Conservation (phyloP, 1,140 invertebrate species). For the Hyposmocoma kahamanoa region DNA sequence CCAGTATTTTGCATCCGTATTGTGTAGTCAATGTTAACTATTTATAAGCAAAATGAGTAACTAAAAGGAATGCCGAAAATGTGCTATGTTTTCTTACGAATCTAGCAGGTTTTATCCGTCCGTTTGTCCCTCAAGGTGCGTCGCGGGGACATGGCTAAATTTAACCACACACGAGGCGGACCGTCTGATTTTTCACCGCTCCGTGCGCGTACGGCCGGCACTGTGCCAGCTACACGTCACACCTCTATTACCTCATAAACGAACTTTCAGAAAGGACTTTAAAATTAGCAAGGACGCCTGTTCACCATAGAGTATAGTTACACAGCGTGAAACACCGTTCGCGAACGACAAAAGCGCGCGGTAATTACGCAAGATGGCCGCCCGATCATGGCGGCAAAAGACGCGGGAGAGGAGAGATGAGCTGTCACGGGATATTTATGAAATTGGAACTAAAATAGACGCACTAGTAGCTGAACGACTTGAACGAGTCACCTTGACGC, state of each 20-base stretch:
- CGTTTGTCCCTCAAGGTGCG: slow-evolving; percentile 48
- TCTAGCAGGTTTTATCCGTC: too few relatives aligned
- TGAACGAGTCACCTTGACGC: slow-evolving; percentile 67
- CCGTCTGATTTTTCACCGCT: slow-evolving; percentile 45
- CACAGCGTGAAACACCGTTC: slow-evolving; percentile 21
- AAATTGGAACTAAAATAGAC: slow-evolving; percentile 70
- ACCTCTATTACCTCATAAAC: slow-evolving; percentile 63
- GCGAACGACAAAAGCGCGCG: slow-evolving; percentile 38
- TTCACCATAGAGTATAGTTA: slow-evolving; percentile 16
- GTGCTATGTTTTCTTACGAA: too few relatives aligned
- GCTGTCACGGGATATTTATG: slow-evolving; percentile 71
- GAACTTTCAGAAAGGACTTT: slow-evolving; percentile 68
- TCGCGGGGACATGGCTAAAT: slow-evolving; percentile 43
- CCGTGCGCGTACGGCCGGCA: slow-evolving; percentile 49
- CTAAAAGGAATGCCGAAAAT: too few relatives aligned
- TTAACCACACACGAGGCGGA: slow-evolving; percentile 43
- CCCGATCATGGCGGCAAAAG: slow-evolving; percentile 46
- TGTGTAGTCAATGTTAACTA: too few relatives aligned
- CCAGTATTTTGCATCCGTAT: too few relatives aligned
- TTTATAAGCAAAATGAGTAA: too few relatives aligned
- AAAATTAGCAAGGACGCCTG: slow-evolving; percentile 68
- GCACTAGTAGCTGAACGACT: slow-evolving; percentile 57
- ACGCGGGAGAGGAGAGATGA: slow-evolving; percentile 64
- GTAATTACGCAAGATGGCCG: slow-evolving; percentile 66
- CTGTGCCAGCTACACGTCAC: slow-evolving; percentile 54